phyloP scores from a whole-genome alignment of 2,113 vertebrate genomes.

The Ptilorrhoa leucosticta region DNA sequence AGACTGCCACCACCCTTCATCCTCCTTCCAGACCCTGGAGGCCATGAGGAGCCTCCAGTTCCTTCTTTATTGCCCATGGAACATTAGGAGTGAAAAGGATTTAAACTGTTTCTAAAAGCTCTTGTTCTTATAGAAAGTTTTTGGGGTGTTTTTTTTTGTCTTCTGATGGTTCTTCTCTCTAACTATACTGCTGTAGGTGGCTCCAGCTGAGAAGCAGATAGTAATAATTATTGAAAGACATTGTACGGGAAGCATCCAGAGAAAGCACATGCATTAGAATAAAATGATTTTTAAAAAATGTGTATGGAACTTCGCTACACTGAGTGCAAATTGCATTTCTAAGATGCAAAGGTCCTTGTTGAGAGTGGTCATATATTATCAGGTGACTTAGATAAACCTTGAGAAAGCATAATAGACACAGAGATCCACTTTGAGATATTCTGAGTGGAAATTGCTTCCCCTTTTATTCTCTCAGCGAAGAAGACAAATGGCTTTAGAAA shows the following conservation, averaged over 20 bases:
- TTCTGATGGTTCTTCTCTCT: not conserved
- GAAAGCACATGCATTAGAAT: not conserved
- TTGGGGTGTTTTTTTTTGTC: not conserved
- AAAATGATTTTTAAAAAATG: not conserved
- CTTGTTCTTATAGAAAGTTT: not conserved
- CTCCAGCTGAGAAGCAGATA: not conserved
- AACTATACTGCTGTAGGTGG: not conserved
- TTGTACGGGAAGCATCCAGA: not conserved
- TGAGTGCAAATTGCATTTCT: not conserved
- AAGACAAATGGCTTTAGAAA: not conserved
- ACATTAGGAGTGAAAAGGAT: not conserved
- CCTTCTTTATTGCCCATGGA: not conserved
- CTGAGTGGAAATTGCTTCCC: constrained; percentile 22
- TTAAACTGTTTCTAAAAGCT: not conserved
- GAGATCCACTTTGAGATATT: constrained; percentile 32
- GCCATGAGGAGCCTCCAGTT: not conserved
- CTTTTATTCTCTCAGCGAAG: constrained; percentile 27
- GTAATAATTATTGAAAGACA: not conserved
- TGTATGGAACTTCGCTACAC: not conserved
- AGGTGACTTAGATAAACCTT: constrained; percentile 14
- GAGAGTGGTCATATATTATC: not conserved
- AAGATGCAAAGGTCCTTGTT: not conserved
- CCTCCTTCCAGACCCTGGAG: not conserved
- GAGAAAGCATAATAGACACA: not conserved
- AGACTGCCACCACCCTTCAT: not conserved